Evolutionary conservation across 1,140 invertebrate genomes (phyloP), one percentile per base, ranked within the genome.

Genomic region (Mycetomoellerius zeteki): DNA sequence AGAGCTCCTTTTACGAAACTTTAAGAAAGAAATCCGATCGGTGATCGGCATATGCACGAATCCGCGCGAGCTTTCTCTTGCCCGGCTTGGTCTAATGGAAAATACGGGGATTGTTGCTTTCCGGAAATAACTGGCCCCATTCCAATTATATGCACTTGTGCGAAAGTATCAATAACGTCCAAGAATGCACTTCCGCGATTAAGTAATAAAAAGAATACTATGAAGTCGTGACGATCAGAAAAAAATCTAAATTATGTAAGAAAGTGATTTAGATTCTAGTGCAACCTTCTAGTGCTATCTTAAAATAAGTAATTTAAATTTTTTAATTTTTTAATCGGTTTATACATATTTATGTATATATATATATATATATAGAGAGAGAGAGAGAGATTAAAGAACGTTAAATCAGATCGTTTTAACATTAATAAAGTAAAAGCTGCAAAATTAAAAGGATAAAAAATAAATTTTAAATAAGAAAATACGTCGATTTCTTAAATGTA

Each of bases 61-160:
- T 56, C 21, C 21, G 43, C 12, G 19, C 12, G 12, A 65, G 50
- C 50, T 81, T 81, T 81, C 78, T 71, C 78, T 71, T 19, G 5
- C 21, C 12, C 33, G 16, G 16, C 30, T 69, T 56, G 33, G 10
- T 50, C 54, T 67, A 80, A 64, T 65, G 30, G 50, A 56, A 81
- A 69, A 71, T 54, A 69, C 19, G 33, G n/a, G 14, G 16, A 43
- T 81, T 71, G 78, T 65, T 27, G n/a, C 50, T 71, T 81, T 33
- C 64, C 64, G 64, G 78, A 81, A 81, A 58, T 58, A 81, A 81
- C 52, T 81, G 78, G 50, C 78, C 33, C 16, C 21, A 71, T 71
- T 81, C 33, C 78, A 81, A 71, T 58, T 81, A 69, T 56, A 81
- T 71, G 52, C 21, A 43, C 33, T 81, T 19, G 21, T 33, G 30